Evolutionary conservation across 1,140 invertebrate genomes (phyloP), one percentile per base, ranked within the genome.

Genomic region (Gryon sp.): DNA sequence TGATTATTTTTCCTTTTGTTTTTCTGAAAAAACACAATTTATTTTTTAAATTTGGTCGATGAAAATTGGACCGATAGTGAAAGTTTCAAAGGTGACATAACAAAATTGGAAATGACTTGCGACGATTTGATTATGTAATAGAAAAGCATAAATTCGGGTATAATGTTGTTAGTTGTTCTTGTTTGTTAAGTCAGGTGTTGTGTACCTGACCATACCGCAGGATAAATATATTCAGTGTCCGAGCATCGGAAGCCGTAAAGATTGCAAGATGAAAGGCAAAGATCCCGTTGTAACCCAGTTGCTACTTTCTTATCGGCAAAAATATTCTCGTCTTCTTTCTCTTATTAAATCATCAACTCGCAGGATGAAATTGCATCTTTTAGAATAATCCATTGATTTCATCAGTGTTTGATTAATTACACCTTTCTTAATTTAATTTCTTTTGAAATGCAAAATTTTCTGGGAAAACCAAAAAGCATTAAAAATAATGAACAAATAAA

Each of bases 261-360:
- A 18, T 32, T 34, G 72, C 26, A 16, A 66, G 81, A 84, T 83
- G 84, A 86, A 84, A 88, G 84, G 82, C 83, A 82, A 80, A 84
- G n/a, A n/a, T 89, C 81, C 87, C 87, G 87, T 89, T 87, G 86
- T 80, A 84, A 78, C 87, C 87, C 72, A 89, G 85, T 89, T 83
- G 52, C 80, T 62, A 79, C 83, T 84, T 84, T 87, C 82, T 79
- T 80, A 81, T 84, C 72, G 77, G 38, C 11, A 72, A 59, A 82
- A 82, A 65, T 48, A 22, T 66, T 57, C 73, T 70, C 57, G 7
- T 63, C 65, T 78, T 74, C 46, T 78, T 72, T 76, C 68, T 79
- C 62, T 63, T 50, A 63, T 62, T 76, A 59, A 60, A 63, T 57
- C 7, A 59, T 40, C 48, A 55, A 30, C 28, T 9, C 5, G n/a